Conservation (phyloP, 1,140 invertebrate genomes). For the Lerema accius region DNA sequence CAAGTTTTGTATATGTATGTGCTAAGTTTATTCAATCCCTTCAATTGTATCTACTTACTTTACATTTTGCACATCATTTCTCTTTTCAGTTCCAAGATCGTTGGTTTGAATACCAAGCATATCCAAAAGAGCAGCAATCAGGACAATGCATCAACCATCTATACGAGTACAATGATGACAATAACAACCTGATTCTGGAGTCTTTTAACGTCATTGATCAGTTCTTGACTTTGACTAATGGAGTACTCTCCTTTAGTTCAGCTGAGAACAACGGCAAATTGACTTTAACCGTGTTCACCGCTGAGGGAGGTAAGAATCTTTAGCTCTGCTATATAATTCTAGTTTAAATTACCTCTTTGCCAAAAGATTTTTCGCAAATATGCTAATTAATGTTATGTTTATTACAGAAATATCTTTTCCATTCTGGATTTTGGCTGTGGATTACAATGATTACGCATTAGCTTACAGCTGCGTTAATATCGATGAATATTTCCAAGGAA, state of each 20-base stretch:
- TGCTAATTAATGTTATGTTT: no score
- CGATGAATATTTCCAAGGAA: constrained; percentile 45
- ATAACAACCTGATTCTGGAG: constrained; percentile 37
- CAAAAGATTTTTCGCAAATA: no score
- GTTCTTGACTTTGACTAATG: constrained; percentile 31
- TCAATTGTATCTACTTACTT: no score
- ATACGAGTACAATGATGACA: constrained; percentile 32
- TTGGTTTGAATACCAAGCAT: constrained; percentile 62
- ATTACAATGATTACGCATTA: constrained; percentile 58
- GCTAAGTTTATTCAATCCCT: no score
- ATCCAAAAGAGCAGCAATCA: constrained; percentile 50
- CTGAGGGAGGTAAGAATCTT: constrained; percentile 10
- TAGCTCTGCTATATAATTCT: no score
- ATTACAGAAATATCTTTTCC: constrained; percentile 47
- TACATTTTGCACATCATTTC: no score
- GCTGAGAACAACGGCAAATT: constrained; percentile 47
- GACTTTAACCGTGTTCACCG: constrained; percentile 26
- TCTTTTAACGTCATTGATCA: constrained; percentile 48
- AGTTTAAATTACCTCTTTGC: no score
- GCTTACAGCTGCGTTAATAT: constrained; percentile 62
- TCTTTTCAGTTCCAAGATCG: constrained; percentile 58
- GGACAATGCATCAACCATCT: constrained; percentile 57
- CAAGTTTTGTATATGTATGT: no score
- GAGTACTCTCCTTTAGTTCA: constrained; percentile 31
- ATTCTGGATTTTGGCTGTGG: constrained; percentile 52